These are phyloP conservation scores for Anguilla japonica DNA, from an alignment of 2,113 vertebrate genomes.

Conservation along the genomic window DNA sequence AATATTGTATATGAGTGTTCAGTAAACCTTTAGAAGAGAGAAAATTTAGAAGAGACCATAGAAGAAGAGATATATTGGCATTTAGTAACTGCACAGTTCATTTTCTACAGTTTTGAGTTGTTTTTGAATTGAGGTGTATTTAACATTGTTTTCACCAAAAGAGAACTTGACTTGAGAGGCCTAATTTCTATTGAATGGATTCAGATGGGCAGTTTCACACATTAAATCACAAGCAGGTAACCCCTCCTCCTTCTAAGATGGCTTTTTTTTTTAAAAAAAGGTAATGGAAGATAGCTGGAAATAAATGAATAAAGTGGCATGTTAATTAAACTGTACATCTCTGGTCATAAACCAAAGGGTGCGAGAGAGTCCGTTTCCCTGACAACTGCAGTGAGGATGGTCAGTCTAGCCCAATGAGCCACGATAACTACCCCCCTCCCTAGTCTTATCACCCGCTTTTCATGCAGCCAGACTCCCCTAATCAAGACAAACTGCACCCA, in stretches of 20 bases:
- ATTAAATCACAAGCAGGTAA: not conserved
- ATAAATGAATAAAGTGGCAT: not conserved
- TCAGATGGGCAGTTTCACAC: not conserved
- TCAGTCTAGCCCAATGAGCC: slow-evolving; percentile 11
- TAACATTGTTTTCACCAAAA: not conserved
- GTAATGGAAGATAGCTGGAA: not conserved
- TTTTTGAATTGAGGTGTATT: not conserved
- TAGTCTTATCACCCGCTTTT: slow-evolving; percentile 64
- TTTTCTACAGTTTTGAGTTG: not conserved
- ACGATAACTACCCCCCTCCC: slow-evolving; percentile 15
- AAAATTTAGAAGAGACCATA: too few relatives aligned
- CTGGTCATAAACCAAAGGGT: slow-evolving; percentile 13
- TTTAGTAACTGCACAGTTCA: not conserved
- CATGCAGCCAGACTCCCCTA: slow-evolving; percentile 76
- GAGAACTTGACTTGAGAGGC: not conserved
- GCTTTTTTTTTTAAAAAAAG: not conserved
- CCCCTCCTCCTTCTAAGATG: not conserved
- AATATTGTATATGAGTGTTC: too few relatives aligned
- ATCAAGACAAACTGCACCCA: slow-evolving; percentile 81
- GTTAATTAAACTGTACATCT: slow-evolving; percentile 4
- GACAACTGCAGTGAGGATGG: slow-evolving; percentile 12
- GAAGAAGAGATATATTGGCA: not conserved
- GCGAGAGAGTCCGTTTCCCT: not conserved
- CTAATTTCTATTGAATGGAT: not conserved
- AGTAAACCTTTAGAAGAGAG: too few relatives aligned